Evolutionary conservation across 2,113 vertebrate species (phyloP).

Genomic region (Myocastor coypus): DNA sequence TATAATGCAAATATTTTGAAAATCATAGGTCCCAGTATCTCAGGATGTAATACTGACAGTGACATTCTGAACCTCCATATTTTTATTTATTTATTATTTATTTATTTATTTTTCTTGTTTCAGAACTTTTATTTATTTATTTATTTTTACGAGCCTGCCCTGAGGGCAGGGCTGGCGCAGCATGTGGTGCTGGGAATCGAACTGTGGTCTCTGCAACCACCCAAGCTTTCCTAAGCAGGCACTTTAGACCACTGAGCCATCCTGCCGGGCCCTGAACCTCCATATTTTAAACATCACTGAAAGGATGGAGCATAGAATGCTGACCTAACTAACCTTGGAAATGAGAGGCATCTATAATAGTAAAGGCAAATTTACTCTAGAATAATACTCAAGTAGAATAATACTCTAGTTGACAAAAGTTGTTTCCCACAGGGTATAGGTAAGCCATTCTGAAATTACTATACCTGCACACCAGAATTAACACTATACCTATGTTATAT

Average conservation of each 20-base stretch:
- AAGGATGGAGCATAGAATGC: not conserved
- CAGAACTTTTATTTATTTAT: no score
- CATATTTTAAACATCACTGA: conserved; percentile 18
- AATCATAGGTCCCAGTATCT: not conserved
- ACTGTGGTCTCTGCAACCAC: no score
- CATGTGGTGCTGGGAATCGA: no score
- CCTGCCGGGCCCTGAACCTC: no score
- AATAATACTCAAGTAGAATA: not conserved
- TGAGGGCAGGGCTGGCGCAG: no score
- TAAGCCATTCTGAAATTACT: conserved; percentile 31
- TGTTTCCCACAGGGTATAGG: not conserved
- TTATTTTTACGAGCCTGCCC: no score
- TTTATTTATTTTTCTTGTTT: no score
- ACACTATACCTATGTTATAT: not conserved
- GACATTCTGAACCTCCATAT: conserved; percentile 28
- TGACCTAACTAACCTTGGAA: not conserved
- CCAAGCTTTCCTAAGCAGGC: no score
- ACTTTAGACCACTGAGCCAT: no score
- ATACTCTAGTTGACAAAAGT: not conserved
- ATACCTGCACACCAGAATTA: not conserved
- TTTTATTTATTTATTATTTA: no score
- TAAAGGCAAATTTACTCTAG: not conserved
- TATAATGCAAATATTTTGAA: not conserved
- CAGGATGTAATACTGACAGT: not conserved
- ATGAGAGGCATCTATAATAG: not conserved